Evolutionary conservation across 1,140 invertebrate species (phyloP).

Genomic region (Nephotettix cincticeps): DNA sequence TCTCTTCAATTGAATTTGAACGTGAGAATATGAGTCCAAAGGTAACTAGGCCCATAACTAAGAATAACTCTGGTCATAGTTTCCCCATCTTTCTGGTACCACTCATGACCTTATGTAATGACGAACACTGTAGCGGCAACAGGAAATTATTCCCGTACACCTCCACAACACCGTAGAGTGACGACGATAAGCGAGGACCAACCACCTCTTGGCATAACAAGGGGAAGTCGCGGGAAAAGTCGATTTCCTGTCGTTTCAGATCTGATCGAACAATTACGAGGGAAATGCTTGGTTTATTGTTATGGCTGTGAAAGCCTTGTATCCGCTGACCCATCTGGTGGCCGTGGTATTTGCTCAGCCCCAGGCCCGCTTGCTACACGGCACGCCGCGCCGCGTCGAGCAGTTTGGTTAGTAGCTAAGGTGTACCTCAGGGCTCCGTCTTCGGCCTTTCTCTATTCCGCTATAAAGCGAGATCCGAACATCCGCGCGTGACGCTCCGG

Average conservation of each 20-base stretch:
- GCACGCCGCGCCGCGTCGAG: not conserved
- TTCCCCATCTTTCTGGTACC: too few relatives aligned
- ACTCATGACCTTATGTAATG: too few relatives aligned
- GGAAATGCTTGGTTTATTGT: conserved; percentile 20
- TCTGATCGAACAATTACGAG: not conserved
- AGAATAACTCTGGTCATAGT: too few relatives aligned
- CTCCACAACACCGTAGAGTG: too few relatives aligned
- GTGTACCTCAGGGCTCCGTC: conserved; percentile 15
- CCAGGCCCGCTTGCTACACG: not conserved
- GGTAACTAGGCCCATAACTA: too few relatives aligned
- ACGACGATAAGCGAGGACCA: too few relatives aligned
- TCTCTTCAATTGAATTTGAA: too few relatives aligned
- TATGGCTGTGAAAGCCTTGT: conserved; percentile 13
- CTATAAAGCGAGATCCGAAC: conserved; percentile 10
- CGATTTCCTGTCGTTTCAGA: conserved; percentile 8
- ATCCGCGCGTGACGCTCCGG: conserved; percentile 1
- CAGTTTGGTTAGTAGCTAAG: conserved; percentile 19
- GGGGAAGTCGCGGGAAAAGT: conserved; percentile 18
- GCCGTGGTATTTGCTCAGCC: conserved; percentile 11
- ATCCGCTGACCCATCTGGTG: not conserved
- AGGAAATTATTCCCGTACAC: too few relatives aligned
- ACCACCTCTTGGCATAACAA: too few relatives aligned
- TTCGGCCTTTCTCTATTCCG: conserved; percentile 17
- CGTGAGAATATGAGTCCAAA: too few relatives aligned
- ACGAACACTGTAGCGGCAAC: too few relatives aligned